Conservation (phyloP, 1,140 invertebrate genomes). For the Eufriesea mexicana region DNA sequence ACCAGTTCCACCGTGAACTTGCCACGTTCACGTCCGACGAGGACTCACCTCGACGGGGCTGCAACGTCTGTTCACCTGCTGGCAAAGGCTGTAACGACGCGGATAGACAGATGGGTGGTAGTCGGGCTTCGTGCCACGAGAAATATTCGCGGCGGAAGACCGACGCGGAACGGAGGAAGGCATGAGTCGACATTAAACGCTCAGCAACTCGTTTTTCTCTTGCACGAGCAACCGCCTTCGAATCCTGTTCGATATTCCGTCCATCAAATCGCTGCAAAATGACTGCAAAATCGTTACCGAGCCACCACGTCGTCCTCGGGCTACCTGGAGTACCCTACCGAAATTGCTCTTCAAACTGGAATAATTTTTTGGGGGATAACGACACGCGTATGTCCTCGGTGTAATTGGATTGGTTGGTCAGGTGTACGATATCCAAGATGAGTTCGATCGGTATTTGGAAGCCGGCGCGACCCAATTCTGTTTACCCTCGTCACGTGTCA, state of each 20-base stretch:
- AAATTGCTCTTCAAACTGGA: too few species aligned
- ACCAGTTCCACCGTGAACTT: slow-evolving; percentile 3
- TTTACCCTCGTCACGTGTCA: slow-evolving; percentile 35
- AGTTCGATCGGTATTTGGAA: neutral
- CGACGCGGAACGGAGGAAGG: neutral
- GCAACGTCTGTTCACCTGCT: slow-evolving; percentile 45
- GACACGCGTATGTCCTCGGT: neutral
- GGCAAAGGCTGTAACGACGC: slow-evolving; percentile 35
- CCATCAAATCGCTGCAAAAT: neutral
- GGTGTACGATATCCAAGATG: neutral
- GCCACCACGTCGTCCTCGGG: too few species aligned
- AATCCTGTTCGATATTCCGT: slow-evolving; percentile 17
- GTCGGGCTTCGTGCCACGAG: slow-evolving; percentile 20
- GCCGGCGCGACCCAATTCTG: slow-evolving; percentile 4
- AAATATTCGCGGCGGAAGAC: slow-evolving; percentile 15
- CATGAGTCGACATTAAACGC: slow-evolving; percentile 22
- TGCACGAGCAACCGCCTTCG: neutral
- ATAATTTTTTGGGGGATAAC: too few species aligned
- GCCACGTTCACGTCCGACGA: slow-evolving; percentile 50
- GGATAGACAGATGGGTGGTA: slow-evolving; percentile 45
- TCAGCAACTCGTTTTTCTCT: neutral
- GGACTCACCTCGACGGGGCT: slow-evolving; percentile 45
- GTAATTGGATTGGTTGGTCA: neutral
- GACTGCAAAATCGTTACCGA: too few species aligned
- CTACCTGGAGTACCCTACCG: too few species aligned